Evolutionary conservation across 2,113 vertebrate genomes (phyloP), one percentile per base, ranked within the genome.

Genomic region (Grammomys surdaster): DNA sequence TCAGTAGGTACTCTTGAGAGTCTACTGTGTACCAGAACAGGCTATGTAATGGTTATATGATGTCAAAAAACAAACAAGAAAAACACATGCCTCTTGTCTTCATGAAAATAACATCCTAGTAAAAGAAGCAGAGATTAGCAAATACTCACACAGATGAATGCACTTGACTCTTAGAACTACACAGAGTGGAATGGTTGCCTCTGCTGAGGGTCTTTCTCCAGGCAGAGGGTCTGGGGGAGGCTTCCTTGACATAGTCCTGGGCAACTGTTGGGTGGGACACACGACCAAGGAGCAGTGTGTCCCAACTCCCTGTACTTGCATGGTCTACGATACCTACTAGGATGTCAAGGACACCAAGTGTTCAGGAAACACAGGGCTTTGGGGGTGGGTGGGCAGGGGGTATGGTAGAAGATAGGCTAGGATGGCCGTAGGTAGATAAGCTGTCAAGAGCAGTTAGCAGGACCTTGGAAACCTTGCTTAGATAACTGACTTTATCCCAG

Each of bases 41-140:
- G 22, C 20, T 88, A 43, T 80, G 2, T 54, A 8, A 84, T 94
- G 22, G 43, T 90, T 96, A 40, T 43, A 51, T 67, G 76, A 56
- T 56, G 43, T 28, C 84, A 95, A 95, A 43, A n/a, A 96, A 78
- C 69, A 95, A 92, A 67, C 58, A 46, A 67, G n/a, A 65, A 96
- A 90, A 85, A 70, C 19, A 63, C 48, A 9, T 26, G 40, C 51
- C 24, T 93, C 84, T 92, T 93, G 12, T 93, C 72, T 6, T 95
- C 28, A 60, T 90, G 70, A 96, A 89, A 69, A 58, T 67, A 90
- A 31, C 43, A 89, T 60, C 46, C 40, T 36, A 36, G 8, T 73
- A 75, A 58, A 72, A 26, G 40, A 94, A 9, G 31, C 2, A 84
- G 33, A 89, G 43, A 81, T 90, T 89, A 76, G 90, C 33, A 81